Percentiles rank a stretch among this genome's conserved stretches.
These are phyloP conservation scores for Oryzias curvinotus DNA, from an alignment of 2,113 vertebrate species.

Conservation along the genomic window DNA sequence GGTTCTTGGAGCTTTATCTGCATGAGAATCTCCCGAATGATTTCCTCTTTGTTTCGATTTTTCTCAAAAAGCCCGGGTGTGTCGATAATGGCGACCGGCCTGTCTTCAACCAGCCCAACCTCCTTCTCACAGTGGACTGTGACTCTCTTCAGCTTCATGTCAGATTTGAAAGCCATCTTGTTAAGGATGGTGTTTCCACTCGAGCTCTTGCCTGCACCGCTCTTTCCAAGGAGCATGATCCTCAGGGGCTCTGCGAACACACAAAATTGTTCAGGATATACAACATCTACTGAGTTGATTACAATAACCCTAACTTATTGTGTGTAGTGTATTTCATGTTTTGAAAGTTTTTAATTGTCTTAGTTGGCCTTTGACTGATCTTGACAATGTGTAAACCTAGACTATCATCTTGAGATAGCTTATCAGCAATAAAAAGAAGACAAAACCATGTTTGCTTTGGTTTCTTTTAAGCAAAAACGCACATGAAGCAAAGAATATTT, in stretches of 20 bases:
- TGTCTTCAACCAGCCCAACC: slow-evolving; percentile 4
- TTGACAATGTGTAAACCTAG: too few relatives aligned
- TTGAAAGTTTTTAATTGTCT: too few relatives aligned
- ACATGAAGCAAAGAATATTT: too few relatives aligned
- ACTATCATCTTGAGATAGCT: too few relatives aligned
- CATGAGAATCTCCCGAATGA: slow-evolving; percentile 50
- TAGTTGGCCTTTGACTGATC: too few relatives aligned
- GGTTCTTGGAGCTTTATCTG: slow-evolving; percentile 41
- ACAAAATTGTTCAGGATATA: neutral
- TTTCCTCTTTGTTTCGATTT: slow-evolving; percentile 15
- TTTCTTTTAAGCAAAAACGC: too few relatives aligned
- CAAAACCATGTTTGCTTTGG: too few relatives aligned
- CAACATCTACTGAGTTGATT: too few relatives aligned
- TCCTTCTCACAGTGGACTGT: slow-evolving; percentile 49
- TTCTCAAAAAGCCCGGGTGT: slow-evolving; percentile 60
- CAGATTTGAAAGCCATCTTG: slow-evolving; percentile 31
- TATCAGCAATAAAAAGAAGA: too few relatives aligned
- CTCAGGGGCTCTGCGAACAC: slow-evolving; percentile 41
- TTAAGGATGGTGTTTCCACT: slow-evolving; percentile 68
- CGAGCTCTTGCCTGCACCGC: slow-evolving; percentile 64
- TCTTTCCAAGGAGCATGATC: slow-evolving; percentile 67
- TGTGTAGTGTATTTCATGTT: too few relatives aligned
- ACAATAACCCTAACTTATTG: too few relatives aligned
- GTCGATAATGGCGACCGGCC: slow-evolving; percentile 51
- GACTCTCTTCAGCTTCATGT: slow-evolving; percentile 57